A percentile compares a stretch with the other conserved stretches of the same genome.
phyloP scores from a whole-genome alignment of 2,797 vertebrate species.

The Aulostomus chinensis region DNA sequence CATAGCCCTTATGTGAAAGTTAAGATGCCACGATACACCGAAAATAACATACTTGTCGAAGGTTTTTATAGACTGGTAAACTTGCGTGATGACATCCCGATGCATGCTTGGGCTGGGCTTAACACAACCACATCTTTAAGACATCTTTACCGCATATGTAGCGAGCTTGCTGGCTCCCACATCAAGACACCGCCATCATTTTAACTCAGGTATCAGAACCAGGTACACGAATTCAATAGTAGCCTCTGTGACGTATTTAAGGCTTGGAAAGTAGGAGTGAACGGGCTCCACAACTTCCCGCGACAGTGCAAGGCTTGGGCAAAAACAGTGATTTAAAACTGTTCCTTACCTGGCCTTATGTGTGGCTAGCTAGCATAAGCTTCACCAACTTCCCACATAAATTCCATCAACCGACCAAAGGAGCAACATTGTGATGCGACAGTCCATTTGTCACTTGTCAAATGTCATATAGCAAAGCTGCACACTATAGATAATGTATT shows the following conservation, averaged over 20 bases:
- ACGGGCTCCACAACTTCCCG: not conserved
- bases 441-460: not conserved
- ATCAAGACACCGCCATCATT: conserved; percentile 21
- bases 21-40: no score
- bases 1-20: no score
- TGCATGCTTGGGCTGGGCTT: no score
- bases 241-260: not conserved
- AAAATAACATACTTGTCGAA: no score
- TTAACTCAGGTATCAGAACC: conserved; percentile 10
- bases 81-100: no score
- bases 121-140: no score
- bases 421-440: conserved; percentile 22
- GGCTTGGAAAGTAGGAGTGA: not conserved
- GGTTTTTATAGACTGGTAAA: no score
- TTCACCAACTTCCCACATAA: conserved; percentile 15
- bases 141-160: no score
- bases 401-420: conserved; percentile 24
- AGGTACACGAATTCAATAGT: no score
- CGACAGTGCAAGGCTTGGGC: not conserved
- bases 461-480: accelerated
- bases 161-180: not conserved
- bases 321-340: conserved; percentile 10
- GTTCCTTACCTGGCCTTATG: conserved; percentile 15
- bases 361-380: conserved; percentile 15
- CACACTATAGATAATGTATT: not conserved